Evolutionary conservation across 2,888 invertebrate genomes (phyloP).

Genomic region (Agrotis puta): DNA sequence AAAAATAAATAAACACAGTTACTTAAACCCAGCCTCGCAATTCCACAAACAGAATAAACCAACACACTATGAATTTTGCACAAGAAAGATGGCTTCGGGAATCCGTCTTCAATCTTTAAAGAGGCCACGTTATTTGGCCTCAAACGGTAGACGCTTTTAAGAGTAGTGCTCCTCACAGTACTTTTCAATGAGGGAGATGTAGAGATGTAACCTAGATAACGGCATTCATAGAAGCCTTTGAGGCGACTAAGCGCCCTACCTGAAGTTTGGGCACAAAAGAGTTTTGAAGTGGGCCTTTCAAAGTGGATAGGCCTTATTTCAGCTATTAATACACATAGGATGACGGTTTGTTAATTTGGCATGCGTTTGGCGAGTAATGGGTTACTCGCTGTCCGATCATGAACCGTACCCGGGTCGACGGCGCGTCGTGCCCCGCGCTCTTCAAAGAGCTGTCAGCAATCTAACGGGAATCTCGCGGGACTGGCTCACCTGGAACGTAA

Average conservation of each 20-base stretch:
- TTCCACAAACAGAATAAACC: background rate
- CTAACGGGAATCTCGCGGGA: no score
- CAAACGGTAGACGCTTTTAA: constrained; percentile 63
- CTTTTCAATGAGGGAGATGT: constrained; percentile 69
- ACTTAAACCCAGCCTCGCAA: background rate
- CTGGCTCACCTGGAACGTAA: no score
- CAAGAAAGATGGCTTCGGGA: constrained; percentile 17
- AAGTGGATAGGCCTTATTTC: background rate
- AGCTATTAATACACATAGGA: background rate
- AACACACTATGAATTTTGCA: background rate
- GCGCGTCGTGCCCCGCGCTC: no score
- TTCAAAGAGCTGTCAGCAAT: no score
- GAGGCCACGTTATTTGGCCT: constrained; percentile 55
- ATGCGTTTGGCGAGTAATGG: no score
- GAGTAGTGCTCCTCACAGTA: constrained; percentile 63
- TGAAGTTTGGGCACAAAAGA: constrained; percentile 60
- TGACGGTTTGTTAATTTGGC: background rate
- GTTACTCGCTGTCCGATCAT: no score
- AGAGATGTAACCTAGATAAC: constrained; percentile 81
- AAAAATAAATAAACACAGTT: background rate
- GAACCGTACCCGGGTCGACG: no score
- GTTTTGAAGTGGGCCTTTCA: constrained; percentile 25
- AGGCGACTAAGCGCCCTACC: constrained; percentile 45
- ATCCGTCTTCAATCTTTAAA: constrained; percentile 39
- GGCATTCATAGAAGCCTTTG: constrained; percentile 66